Evolutionary conservation across 2,113 vertebrate genomes (phyloP).

Genomic region (Oxyruncus cristatus): DNA sequence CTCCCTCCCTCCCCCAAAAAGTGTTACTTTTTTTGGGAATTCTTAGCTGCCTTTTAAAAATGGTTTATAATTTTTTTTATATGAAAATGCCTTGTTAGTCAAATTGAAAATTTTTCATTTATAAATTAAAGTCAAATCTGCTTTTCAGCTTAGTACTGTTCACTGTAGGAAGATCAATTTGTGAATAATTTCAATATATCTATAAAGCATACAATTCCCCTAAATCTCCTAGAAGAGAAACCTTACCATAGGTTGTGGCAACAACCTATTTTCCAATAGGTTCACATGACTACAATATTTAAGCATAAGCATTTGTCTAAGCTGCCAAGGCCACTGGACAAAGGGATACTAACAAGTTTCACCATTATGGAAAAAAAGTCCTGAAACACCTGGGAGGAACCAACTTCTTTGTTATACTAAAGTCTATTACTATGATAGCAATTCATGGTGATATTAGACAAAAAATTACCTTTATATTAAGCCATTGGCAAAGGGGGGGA

Average conservation of each 20-base stretch:
- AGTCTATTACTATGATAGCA: background rate
- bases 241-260: background rate
- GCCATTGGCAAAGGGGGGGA: accelerated
- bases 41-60: background rate
- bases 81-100: background rate
- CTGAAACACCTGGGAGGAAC: background rate
- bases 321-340: background rate
- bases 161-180: background rate
- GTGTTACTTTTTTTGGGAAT: background rate
- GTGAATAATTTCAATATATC: background rate
- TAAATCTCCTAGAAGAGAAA: background rate
- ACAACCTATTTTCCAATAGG: background rate
- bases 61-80: background rate
- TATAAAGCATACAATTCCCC: background rate
- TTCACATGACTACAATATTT: accelerated
- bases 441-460: background rate
- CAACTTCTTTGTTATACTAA: background rate
- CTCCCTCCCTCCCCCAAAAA: background rate
- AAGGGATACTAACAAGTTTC: background rate
- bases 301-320: accelerated
- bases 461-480: background rate
- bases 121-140: background rate
- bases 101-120: background rate
- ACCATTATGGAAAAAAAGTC: background rate
- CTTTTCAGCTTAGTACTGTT: background rate